Percentiles rank a stretch among this genome's conserved stretches.
Conservation (phyloP, 2,797 vertebrate species). For the Picus viridis region DNA sequence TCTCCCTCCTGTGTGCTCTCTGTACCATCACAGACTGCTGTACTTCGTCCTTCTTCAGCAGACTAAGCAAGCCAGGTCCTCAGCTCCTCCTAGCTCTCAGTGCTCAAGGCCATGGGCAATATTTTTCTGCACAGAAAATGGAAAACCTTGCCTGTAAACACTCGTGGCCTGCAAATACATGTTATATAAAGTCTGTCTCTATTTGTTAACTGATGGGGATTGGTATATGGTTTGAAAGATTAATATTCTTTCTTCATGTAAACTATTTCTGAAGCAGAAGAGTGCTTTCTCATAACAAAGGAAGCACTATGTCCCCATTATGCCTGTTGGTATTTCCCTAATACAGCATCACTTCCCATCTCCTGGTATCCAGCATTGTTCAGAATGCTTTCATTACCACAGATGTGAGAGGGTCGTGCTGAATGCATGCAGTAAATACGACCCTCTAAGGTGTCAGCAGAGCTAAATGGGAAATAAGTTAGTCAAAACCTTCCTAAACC, state of each 20-base stretch:
- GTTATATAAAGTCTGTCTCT: neutral
- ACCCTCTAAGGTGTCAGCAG: slow-evolving; percentile 6
- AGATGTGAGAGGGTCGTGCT: neutral
- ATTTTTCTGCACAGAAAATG: neutral
- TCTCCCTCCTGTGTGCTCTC: neutral
- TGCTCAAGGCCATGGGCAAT: neutral
- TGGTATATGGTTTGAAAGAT: neutral
- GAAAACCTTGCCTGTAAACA: slow-evolving; percentile 13
- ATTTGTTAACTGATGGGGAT: neutral
- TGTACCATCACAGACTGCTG: neutral
- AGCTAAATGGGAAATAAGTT: slow-evolving; percentile 39
- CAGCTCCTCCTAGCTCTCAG: neutral
- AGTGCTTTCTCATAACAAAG: neutral
- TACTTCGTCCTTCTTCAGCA: neutral
- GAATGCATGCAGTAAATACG: slow-evolving; percentile 11
- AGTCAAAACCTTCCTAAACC: slow-evolving; percentile 20
- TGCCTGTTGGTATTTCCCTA: neutral
- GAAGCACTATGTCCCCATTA: neutral
- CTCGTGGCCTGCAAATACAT: neutral
- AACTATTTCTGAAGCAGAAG: neutral
- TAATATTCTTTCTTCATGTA: neutral
- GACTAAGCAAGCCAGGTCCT: neutral
- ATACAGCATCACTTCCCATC: neutral
- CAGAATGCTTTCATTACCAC: slow-evolving; percentile 16
- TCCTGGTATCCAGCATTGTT: neutral